Conservation (phyloP, 2,113 vertebrate species). For the Hippocampus comes region DNA sequence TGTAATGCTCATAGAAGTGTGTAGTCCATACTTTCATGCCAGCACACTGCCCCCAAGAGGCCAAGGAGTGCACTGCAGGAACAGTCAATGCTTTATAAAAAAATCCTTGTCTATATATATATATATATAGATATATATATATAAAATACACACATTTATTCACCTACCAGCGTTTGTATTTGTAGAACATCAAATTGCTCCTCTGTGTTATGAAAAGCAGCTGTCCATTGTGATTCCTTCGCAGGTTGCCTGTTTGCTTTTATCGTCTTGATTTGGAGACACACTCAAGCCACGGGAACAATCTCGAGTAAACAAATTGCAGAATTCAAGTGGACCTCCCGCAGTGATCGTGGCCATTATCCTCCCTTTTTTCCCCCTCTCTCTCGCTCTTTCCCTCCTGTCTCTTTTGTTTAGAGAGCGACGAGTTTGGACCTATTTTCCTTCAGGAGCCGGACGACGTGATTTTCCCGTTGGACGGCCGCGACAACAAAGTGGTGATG, state of each 20-base stretch:
- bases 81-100: too few species aligned
- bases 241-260: not conserved
- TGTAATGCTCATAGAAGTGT: too few species aligned
- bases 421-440: constrained; percentile 90
- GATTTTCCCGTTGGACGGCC: constrained; percentile 84
- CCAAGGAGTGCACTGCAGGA: too few species aligned
- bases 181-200: not conserved
- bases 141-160: not conserved
- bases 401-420: constrained; percentile 71
- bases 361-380: constrained; percentile 14
- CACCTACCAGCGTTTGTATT: not conserved
- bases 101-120: too few species aligned
- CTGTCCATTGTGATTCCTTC: not conserved
- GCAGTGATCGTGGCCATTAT: constrained; percentile 21
- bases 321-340: constrained; percentile 7
- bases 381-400: constrained; percentile 17
- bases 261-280: not conserved
- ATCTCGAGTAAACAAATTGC: constrained; percentile 20
- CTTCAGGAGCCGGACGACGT: constrained; percentile 85
- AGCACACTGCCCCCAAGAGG: too few species aligned
- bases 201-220: not conserved
- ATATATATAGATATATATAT: too few species aligned
- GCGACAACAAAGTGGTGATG: constrained; percentile 89
- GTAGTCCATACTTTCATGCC: too few species aligned
- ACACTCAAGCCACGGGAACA: not conserved